Evolutionary conservation across 2,888 invertebrate species (phyloP).

Genomic region (Anticlea derivata): DNA sequence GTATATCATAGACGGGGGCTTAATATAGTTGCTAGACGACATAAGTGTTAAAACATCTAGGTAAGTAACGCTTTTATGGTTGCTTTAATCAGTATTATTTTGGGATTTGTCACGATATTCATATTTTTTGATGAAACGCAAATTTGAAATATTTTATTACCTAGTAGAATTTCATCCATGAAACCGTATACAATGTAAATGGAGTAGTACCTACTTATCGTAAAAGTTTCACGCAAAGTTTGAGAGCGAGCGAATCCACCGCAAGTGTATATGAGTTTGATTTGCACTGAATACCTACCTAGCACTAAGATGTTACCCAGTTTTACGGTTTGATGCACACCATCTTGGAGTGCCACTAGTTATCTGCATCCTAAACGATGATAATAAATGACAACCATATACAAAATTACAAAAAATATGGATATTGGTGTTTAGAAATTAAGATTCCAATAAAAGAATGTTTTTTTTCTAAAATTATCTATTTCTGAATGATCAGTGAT

Average conservation of each 20-base stretch:
- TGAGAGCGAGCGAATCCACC: constrained; percentile 42
- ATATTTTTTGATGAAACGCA: constrained; percentile 70
- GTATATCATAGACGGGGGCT: neutral
- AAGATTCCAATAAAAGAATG: constrained; percentile 51
- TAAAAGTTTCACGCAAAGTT: constrained; percentile 32
- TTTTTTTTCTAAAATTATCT: neutral
- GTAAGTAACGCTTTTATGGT: constrained; percentile 28
- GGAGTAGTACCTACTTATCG: constrained; percentile 29
- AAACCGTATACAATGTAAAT: constrained; percentile 30
- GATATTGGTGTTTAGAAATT: constrained; percentile 67
- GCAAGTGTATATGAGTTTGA: constrained; percentile 59
- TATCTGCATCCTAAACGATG: constrained; percentile 47
- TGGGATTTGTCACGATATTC: constrained; percentile 64
- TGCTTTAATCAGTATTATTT: constrained; percentile 35
- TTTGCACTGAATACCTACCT: constrained; percentile 58
- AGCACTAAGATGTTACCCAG: constrained; percentile 41
- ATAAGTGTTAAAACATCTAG: constrained; percentile 1
- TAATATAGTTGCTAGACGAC: neutral
- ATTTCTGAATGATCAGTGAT: neutral
- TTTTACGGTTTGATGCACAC: constrained; percentile 42
- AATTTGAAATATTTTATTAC: constrained; percentile 19
- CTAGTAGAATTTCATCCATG: constrained; percentile 39
- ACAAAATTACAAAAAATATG: constrained; percentile 75
- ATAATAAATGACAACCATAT: constrained; percentile 82
- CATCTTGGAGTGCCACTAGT: constrained; percentile 47